Percentiles rank a stretch among this genome's conserved stretches.
Conservation (phyloP, 2,113 vertebrate species). For the Erinaceus europaeus region DNA sequence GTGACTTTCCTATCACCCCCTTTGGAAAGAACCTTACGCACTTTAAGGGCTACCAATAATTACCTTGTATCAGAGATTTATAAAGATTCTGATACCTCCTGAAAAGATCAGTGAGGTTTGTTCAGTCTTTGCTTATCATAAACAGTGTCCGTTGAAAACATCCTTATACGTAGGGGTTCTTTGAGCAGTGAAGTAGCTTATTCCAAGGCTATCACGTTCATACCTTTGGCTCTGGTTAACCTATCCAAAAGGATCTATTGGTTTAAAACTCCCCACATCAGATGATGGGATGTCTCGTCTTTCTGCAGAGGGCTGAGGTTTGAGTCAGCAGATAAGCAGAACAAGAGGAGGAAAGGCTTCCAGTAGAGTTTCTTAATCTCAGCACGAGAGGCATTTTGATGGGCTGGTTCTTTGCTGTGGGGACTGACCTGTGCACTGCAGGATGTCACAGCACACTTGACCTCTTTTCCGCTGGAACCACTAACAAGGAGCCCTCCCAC, state of each 20-base stretch:
- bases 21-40: not conserved
- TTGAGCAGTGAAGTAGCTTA: not conserved
- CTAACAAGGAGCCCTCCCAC: not conserved
- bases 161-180: not conserved
- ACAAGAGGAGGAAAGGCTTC: too few relatives aligned
- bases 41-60: not conserved
- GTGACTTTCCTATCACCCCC: not conserved
- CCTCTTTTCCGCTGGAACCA: not conserved
- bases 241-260: not conserved
- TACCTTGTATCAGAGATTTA: slow-evolving; percentile 17
- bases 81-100: not conserved
- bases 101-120: not conserved
- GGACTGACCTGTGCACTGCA: not conserved
- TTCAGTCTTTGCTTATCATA: slow-evolving; percentile 40
- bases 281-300: not conserved
- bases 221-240: not conserved
- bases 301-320: not conserved
- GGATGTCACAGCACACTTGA: not conserved
- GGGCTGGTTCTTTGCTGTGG: not conserved
- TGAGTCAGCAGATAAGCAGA: not conserved
- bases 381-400: rapidly evolving
- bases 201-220: not conserved
- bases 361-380: not conserved
- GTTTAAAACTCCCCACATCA: not conserved
- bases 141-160: slow-evolving; percentile 3